Conservation (phyloP, 2,113 vertebrate species). For the Indicator maculatus region DNA sequence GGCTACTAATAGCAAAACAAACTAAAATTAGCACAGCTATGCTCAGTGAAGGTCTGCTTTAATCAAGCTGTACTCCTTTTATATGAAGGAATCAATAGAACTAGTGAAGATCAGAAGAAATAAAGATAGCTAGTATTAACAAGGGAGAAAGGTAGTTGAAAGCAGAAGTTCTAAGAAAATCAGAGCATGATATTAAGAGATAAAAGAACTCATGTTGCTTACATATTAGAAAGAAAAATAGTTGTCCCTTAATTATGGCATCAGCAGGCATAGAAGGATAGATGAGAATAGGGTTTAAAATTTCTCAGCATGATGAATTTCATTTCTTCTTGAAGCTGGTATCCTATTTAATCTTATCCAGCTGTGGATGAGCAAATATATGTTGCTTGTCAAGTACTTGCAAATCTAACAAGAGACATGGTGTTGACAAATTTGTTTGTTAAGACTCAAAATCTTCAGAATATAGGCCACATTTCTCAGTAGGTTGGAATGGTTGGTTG, state of each 20-base stretch:
- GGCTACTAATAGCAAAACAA: too few species aligned
- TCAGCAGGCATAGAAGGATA: neutral
- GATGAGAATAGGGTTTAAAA: neutral
- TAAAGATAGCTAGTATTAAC: too few species aligned
- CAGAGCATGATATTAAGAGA: too few species aligned
- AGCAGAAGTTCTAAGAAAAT: too few species aligned
- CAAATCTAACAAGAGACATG: neutral
- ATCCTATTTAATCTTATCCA: neutral
- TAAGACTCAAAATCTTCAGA: neutral
- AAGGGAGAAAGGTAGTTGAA: too few species aligned
- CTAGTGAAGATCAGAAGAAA: too few species aligned
- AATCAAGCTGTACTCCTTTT: too few species aligned
- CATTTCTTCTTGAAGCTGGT: neutral
- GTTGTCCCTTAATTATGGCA: neutral
- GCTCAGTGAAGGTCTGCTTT: too few species aligned
- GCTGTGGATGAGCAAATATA: neutral
- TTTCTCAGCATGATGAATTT: neutral
- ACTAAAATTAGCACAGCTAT: too few species aligned
- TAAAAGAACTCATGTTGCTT: neutral
- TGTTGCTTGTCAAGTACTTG: neutral
- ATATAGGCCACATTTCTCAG: neutral
- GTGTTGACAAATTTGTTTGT: neutral
- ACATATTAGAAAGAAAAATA: neutral
- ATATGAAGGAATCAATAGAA: too few species aligned
- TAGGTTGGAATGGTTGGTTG: neutral